phyloP scores from a whole-genome alignment of 2,888 invertebrate genomes.

The Drosophila emarginata region DNA sequence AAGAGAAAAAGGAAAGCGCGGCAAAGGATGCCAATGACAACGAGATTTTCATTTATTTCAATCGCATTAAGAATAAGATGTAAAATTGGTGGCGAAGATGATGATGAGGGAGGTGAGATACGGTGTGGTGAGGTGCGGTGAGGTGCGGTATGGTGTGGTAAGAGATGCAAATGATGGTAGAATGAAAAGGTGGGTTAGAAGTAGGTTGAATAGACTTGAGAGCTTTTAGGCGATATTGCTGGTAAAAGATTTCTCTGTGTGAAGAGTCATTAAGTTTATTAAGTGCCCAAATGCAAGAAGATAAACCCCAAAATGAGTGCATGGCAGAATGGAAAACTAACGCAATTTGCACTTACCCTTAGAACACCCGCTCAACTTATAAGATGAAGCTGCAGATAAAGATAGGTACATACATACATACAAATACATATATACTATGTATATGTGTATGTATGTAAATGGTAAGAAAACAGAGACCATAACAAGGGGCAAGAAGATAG shows the following conservation, averaged over 20 bases:
- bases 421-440: neutral
- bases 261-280: slow-evolving; percentile 74
- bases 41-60: slow-evolving; percentile 21
- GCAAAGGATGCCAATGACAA: slow-evolving; percentile 55
- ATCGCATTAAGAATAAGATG: slow-evolving; percentile 20
- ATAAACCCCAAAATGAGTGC: slow-evolving; percentile 70
- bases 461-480: slow-evolving; percentile 7
- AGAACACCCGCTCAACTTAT: neutral
- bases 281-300: slow-evolving; percentile 59
- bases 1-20: neutral
- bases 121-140: neutral
- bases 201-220: slow-evolving; percentile 23
- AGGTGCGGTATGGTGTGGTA: neutral
- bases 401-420: neutral
- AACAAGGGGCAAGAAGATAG: neutral
- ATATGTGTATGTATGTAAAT: slow-evolving; percentile 29
- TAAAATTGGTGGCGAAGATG: neutral
- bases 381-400: slow-evolving; percentile 21
- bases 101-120: neutral
- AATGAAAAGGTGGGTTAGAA: neutral
- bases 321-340: slow-evolving; percentile 60
- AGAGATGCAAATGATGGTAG: neutral
- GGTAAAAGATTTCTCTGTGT: slow-evolving; percentile 43
- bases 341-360: slow-evolving; percentile 57
- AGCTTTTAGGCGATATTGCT: slow-evolving; percentile 57